Evolutionary conservation across 2,113 vertebrate genomes (phyloP).

Genomic region (Oreochromis spilurus): DNA sequence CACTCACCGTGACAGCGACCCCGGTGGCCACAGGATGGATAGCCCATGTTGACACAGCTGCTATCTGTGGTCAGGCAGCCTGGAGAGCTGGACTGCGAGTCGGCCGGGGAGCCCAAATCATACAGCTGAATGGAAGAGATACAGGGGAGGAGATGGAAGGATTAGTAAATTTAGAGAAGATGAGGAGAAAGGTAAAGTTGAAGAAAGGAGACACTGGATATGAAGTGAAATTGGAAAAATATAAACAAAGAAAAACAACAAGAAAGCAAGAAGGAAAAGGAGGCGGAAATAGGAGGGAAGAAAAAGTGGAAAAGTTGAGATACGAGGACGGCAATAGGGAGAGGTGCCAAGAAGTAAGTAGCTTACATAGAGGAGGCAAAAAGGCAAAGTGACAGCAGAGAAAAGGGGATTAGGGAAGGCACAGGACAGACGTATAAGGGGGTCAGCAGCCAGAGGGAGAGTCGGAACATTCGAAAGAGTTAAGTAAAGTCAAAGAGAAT

Average conservation of each 20-base stretch:
- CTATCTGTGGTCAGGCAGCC: slow-evolving; percentile 79
- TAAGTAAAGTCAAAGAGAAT: neutral
- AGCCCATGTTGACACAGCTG: slow-evolving; percentile 81
- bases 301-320: neutral
- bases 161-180: neutral
- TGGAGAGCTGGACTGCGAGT: slow-evolving; percentile 79
- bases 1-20: slow-evolving; percentile 82
- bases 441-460: neutral
- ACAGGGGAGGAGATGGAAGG: neutral
- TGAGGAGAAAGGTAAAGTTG: neutral
- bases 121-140: slow-evolving; percentile 68
- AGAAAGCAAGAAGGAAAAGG: neutral
- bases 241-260: neutral
- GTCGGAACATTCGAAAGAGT: neutral
- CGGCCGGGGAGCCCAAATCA: slow-evolving; percentile 81
- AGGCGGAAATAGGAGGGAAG: neutral
- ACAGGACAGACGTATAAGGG: neutral
- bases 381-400: neutral
- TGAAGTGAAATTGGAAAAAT: neutral
- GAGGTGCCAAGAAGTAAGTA: neutral
- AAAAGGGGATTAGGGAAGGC: neutral
- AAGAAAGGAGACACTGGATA: neutral
- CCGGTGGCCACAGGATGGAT: slow-evolving; percentile 77
- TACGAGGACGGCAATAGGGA: neutral
- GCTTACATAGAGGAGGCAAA: neutral